phyloP scores from a whole-genome alignment of 2,797 vertebrate genomes.

The Chlorospingus flavigularis region DNA sequence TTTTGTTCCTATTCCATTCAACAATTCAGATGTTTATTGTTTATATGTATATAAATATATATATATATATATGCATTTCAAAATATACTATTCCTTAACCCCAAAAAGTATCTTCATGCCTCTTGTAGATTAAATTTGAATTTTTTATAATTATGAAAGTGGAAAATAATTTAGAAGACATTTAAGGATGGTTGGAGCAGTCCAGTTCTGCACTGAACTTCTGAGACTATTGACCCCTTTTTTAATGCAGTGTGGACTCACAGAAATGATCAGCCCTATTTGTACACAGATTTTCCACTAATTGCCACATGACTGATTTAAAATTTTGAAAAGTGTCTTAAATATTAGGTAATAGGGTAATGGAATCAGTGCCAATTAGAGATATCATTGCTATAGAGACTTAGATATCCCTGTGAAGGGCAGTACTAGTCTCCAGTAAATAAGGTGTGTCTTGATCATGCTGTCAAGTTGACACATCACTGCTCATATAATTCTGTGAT shows the following conservation, averaged over 20 bases:
- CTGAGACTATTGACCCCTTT: neutral
- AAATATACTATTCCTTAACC: neutral
- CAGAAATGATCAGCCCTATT: neutral
- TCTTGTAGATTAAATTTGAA: neutral
- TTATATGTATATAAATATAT: too few species aligned
- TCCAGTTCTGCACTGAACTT: neutral
- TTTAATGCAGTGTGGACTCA: neutral
- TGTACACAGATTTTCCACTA: neutral
- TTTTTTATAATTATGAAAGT: neutral
- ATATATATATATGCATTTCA: neutral
- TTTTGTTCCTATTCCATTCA: neutral
- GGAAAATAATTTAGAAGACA: neutral
- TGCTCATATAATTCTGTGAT: neutral
- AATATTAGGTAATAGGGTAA: neutral
- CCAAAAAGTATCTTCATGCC: neutral
- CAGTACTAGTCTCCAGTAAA: neutral
- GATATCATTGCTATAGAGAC: neutral
- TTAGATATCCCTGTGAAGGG: neutral
- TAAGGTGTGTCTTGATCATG: neutral
- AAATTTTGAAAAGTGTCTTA: neutral
- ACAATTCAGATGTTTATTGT: neutral
- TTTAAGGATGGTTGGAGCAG: neutral
- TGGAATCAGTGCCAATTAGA: neutral
- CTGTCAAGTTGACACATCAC: neutral
- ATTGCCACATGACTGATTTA: neutral